Conservation (phyloP, 2,797 vertebrate genomes). For the Pelodytes ibericus region DNA sequence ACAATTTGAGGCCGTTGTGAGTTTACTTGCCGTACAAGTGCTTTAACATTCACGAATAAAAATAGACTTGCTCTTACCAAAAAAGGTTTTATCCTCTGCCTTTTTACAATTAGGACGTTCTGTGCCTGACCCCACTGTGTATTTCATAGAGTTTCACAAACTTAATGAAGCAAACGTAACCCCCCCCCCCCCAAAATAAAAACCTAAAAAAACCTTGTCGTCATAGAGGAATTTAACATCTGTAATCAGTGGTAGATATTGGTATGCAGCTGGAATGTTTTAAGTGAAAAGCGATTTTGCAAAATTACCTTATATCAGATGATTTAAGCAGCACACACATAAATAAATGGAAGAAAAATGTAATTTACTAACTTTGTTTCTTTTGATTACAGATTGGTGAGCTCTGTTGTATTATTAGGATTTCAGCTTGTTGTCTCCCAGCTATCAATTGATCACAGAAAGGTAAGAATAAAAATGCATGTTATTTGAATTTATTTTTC, state of each 20-base stretch:
- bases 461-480: slow-evolving; percentile 78
- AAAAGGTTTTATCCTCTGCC: not conserved
- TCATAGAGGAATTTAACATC: slow-evolving; percentile 43
- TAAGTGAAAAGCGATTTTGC: slow-evolving; percentile 34
- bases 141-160: slow-evolving; percentile 3
- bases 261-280: slow-evolving; percentile 49
- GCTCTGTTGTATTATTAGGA: slow-evolving; percentile 78
- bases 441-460: slow-evolving; percentile 81
- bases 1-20: too few relatives aligned
- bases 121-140: slow-evolving; percentile 1
- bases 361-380: slow-evolving; percentile 52
- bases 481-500: not conserved
- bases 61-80: too few relatives aligned
- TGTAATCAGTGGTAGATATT: slow-evolving; percentile 38
- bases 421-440: slow-evolving; percentile 79
- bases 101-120: slow-evolving; percentile 5
- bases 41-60: not conserved
- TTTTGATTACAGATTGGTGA: slow-evolving; percentile 73
- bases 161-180: slow-evolving; percentile 15
- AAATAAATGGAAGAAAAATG: slow-evolving; percentile 24
- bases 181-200: too few relatives aligned
- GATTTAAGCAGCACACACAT: slow-evolving; percentile 51
- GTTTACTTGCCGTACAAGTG: not conserved
- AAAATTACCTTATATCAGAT: slow-evolving; percentile 54
- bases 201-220: too few relatives aligned